Base-by-base conservation (phyloP, 1,140 invertebrate species). In the Physella acuta region DNA sequence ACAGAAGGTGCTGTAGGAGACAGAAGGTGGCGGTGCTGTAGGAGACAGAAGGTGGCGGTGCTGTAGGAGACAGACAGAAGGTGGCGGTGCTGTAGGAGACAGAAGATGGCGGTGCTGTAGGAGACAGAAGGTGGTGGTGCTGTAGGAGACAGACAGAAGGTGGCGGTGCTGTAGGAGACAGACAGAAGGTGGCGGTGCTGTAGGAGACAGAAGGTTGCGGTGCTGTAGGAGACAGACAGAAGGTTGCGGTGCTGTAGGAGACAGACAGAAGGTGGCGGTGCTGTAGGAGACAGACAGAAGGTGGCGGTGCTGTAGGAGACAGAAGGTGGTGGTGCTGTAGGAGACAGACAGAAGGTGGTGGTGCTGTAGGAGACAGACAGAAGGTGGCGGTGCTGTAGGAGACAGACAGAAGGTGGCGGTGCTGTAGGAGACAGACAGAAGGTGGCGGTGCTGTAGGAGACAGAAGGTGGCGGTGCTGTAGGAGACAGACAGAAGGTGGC, bases 391-490 rank as follows among this genome's bases (percentile, higher is more conserved):
- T 64, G 30, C 71, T 72, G 71, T n/a, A 58, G 37, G 2, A 59
- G 30, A 11, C 36, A 28, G 2, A 44, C 61, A 26, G 31, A 69
- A 72, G 3, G 71, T 72, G 4, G 71, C 71, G 1, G 66, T 64
- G 30, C 71, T 72, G 71, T n/a, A 58, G 37, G 2, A 59, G 30
- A 11, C 36, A 28, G 2, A 51, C 52, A 26, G n/a, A n/a, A n/a
- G 60, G 33, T 72, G 60, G n/a, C 64, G 64, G 71, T 66, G 66
- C 49, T 52, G 69, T 26, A 65, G 65, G 30, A 66, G 68, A 44
- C 61, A 26, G 31, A 69, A 72, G 3, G 71, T 72, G 4, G 71
- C 71, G 1, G 66, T 64, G 30, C 71, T 72, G 71, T n/a, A 58
- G 37, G 2, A 59, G 30, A 11, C 36, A 28, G 2, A 51, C 52